Evolutionary conservation across 2,888 invertebrate genomes (phyloP).

Genomic region (Serrognathus titanus): DNA sequence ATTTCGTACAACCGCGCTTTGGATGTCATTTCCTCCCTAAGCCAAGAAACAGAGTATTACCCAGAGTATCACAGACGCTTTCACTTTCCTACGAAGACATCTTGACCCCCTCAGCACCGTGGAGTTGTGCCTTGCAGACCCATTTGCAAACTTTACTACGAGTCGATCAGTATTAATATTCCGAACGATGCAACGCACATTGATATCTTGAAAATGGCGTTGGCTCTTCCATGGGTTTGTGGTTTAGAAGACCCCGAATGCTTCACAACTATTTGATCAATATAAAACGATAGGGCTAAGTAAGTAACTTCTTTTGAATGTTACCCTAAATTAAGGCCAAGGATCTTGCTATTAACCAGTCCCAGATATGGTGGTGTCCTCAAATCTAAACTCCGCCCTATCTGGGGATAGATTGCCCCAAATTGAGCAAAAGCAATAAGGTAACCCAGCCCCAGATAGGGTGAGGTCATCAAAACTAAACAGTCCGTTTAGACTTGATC

Average conservation of each 20-base stretch:
- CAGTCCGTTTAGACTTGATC: too few species aligned
- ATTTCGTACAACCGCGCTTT: slow-evolving; percentile 63
- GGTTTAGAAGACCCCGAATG: slow-evolving; percentile 60
- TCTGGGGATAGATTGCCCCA: too few species aligned
- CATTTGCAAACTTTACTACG: slow-evolving; percentile 21
- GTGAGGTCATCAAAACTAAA: too few species aligned
- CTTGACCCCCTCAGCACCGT: slow-evolving; percentile 19
- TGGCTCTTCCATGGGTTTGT: slow-evolving; percentile 63
- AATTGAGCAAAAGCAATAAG: too few species aligned
- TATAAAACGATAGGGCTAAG: slow-evolving; percentile 37
- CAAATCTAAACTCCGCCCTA: too few species aligned
- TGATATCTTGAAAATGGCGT: slow-evolving; percentile 57
- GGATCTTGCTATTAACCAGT: neutral
- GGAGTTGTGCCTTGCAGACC: slow-evolving; percentile 4
- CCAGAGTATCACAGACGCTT: slow-evolving; percentile 70
- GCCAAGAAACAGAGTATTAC: slow-evolving; percentile 65
- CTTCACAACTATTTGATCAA: slow-evolving; percentile 45
- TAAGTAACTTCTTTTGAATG: slow-evolving; percentile 21
- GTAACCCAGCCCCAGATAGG: too few species aligned
- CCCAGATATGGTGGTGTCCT: too few species aligned
- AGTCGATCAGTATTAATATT: slow-evolving; percentile 23
- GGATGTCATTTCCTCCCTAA: slow-evolving; percentile 64
- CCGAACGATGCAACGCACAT: slow-evolving; percentile 43
- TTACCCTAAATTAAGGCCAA: too few species aligned
- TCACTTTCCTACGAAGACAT: slow-evolving; percentile 42